Conservation (phyloP, 2,888 invertebrate species). For the Drosophila trichaetosa region DNA sequence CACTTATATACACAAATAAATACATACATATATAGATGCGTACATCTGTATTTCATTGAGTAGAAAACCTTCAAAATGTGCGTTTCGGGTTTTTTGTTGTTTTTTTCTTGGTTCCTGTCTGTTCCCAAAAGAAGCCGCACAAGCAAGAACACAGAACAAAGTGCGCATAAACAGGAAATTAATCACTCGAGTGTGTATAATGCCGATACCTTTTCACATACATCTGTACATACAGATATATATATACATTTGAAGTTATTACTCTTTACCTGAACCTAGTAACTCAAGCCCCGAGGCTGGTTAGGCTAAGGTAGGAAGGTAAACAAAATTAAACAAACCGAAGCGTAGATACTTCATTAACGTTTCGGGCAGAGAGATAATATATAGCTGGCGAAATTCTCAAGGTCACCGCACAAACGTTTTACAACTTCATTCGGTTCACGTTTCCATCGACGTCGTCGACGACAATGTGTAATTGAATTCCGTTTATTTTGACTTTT, state of each 20-base stretch:
- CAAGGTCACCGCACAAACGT: conserved; percentile 59
- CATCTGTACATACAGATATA: conserved; percentile 10
- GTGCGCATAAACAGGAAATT: conserved; percentile 79
- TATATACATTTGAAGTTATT: conserved; percentile 23
- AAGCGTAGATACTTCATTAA: conserved; percentile 55
- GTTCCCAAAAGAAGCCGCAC: conserved; percentile 64
- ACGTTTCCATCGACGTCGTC: conserved; percentile 17
- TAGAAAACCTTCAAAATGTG: conserved; percentile 60
- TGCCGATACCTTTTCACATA: conserved; percentile 56
- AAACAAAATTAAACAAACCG: conserved; percentile 36
- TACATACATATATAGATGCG: background rate
- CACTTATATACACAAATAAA: conserved; percentile 1
- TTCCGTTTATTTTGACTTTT: conserved; percentile 78
- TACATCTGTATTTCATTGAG: conserved; percentile 51
- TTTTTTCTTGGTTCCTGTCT: conserved; percentile 24
- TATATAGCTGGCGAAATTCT: conserved; percentile 48
- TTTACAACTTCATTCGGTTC: conserved; percentile 74
- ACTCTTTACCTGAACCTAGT: conserved; percentile 40
- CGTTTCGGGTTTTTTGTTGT: conserved; percentile 34
- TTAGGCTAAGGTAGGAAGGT: conserved; percentile 21
- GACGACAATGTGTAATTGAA: conserved; percentile 58
- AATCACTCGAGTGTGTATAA: conserved; percentile 70
- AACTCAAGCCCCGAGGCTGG: conserved; percentile 40
- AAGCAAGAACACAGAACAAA: conserved; percentile 62
- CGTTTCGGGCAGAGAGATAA: conserved; percentile 39